A percentile compares a stretch with the other conserved stretches of the same genome.
These are phyloP conservation scores for Acanthochromis polyacanthus DNA, from an alignment of 2,113 vertebrate species.

Conservation along the genomic window DNA sequence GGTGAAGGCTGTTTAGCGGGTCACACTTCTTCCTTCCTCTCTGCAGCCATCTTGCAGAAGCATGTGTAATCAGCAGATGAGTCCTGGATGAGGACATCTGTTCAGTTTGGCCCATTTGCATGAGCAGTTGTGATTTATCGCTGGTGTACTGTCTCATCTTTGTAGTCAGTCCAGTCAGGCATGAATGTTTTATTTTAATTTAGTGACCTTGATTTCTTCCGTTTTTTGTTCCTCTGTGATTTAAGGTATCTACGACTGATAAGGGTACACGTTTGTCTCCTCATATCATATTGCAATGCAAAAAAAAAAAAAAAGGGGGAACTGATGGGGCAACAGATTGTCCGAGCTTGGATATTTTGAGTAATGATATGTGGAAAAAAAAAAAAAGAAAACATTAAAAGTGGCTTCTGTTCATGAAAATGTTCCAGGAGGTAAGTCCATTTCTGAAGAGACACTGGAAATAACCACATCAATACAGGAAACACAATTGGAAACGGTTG, in stretches of 20 bases:
- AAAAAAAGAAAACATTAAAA: background rate
- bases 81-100: constrained; percentile 14
- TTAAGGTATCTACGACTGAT: background rate
- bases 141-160: background rate
- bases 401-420: background rate
- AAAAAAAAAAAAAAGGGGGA: background rate
- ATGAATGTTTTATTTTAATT: background rate
- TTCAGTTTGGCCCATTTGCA: constrained; percentile 4
- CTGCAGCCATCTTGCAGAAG: constrained; percentile 5
- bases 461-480: background rate
- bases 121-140: constrained; percentile 10
- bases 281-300: background rate
- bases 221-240: background rate
- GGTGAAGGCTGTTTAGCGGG: background rate
- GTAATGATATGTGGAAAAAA: background rate
- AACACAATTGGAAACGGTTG: background rate
- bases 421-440: background rate
- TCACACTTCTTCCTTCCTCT: background rate
- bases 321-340: background rate
- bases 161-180: constrained; percentile 11
- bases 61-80: constrained; percentile 1
- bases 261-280: background rate
- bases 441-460: background rate
- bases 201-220: background rate
- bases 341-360: background rate